phyloP scores from a whole-genome alignment of 2,888 invertebrate genomes.

The Aleiodes testaceus region DNA sequence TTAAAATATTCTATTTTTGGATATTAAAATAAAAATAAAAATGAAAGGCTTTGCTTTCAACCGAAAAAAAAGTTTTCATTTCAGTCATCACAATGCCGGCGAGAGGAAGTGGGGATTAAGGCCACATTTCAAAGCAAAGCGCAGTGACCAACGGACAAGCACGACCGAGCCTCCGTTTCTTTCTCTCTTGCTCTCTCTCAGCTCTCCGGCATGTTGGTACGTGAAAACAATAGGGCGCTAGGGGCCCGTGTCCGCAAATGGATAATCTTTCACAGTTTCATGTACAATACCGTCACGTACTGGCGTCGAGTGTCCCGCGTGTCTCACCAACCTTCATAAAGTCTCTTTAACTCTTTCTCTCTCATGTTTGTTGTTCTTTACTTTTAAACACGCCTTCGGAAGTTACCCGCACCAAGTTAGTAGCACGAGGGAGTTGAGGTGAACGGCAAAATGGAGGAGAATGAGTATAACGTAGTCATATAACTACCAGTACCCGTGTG shows the following conservation, averaged over 20 bases:
- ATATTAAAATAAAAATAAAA: neutral
- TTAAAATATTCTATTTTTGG: constrained; percentile 4
- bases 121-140: constrained; percentile 26
- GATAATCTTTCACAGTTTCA: constrained; percentile 65
- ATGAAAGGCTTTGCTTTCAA: neutral
- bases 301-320: constrained; percentile 52
- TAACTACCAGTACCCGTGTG: constrained; percentile 26
- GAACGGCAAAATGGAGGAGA: constrained; percentile 8
- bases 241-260: constrained; percentile 56
- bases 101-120: constrained; percentile 6
- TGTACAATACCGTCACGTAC: constrained; percentile 58
- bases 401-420: constrained; percentile 9
- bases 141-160: constrained; percentile 30
- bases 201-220: neutral
- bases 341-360: constrained; percentile 31
- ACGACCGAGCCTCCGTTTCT: constrained; percentile 10
- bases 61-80: constrained; percentile 11
- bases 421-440: constrained; percentile 3
- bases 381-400: constrained; percentile 27
- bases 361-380: constrained; percentile 43
- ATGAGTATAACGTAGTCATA: constrained; percentile 36
- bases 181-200: no score
- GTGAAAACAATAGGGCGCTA: constrained; percentile 45
- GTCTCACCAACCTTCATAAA: constrained; percentile 35
- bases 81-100: no score